Percentiles rank a stretch among this genome's conserved stretches.
Conservation (phyloP, 2,113 vertebrate species). For the Pithys albifrons region DNA sequence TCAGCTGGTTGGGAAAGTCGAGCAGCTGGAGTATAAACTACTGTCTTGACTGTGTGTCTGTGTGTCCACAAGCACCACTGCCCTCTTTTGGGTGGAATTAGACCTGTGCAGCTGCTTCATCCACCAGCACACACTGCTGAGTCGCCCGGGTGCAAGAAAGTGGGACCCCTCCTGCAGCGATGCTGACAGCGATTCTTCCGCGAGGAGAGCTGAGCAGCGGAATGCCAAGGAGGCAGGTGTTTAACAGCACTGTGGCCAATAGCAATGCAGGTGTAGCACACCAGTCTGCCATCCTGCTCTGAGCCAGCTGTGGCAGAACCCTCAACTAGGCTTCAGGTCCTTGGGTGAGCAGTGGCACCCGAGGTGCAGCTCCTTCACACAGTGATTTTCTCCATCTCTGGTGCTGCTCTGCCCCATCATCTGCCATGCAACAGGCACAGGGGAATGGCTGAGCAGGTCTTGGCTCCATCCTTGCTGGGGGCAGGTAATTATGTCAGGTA, state of each 20-base stretch:
- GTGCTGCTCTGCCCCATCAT: fast-evolving
- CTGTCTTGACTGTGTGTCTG: background rate
- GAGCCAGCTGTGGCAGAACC: background rate
- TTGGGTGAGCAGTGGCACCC: background rate
- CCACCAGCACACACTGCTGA: background rate
- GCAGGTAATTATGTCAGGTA: background rate
- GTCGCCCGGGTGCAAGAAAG: background rate
- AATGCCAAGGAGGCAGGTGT: fast-evolving
- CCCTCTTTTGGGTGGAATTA: slow-evolving; percentile 61
- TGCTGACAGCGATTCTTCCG: background rate
- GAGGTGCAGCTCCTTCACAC: background rate
- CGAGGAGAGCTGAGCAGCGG: background rate
- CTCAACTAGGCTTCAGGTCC: background rate
- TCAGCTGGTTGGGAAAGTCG: slow-evolving; percentile 27
- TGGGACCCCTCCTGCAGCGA: background rate
- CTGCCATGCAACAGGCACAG: background rate
- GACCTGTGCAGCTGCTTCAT: background rate
- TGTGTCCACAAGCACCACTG: slow-evolving; percentile 20
- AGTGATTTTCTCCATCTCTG: background rate
- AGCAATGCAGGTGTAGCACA: background rate
- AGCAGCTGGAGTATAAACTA: slow-evolving; percentile 10
- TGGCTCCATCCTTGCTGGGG: background rate
- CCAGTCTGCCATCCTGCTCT: background rate
- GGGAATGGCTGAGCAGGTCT: background rate
- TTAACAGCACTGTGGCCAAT: background rate